A percentile compares a stretch with the other conserved stretches of the same genome.
Evolutionary conservation across 2,888 invertebrate genomes (phyloP).

Genomic region (Monoplex corrugatus): DNA sequence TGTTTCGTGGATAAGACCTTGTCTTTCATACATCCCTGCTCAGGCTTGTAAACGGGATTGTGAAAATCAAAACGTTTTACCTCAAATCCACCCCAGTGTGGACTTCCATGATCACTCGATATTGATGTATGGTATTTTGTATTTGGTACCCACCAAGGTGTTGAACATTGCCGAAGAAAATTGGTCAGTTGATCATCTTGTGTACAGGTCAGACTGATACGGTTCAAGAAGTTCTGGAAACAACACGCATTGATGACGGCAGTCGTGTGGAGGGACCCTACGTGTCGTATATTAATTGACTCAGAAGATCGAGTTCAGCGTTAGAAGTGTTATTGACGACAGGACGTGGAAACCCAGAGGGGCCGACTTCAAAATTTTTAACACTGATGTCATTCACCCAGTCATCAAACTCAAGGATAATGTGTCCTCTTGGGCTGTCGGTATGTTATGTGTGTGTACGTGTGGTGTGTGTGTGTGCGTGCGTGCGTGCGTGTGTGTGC

Average conservation of each 20-base stretch:
- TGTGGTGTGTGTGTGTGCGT: background rate
- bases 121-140: too few relatives aligned
- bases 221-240: background rate
- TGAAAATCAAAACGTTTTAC: too few relatives aligned
- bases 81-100: too few relatives aligned
- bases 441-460: background rate
- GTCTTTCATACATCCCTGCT: too few relatives aligned
- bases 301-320: slow-evolving; percentile 44
- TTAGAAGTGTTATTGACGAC: slow-evolving; percentile 36
- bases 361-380: slow-evolving; percentile 51
- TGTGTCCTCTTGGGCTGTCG: slow-evolving; percentile 52
- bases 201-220: background rate
- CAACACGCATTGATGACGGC: background rate
- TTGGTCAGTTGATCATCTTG: background rate
- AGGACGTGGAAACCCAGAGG: background rate
- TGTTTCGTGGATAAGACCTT: too few relatives aligned
- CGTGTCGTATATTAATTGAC: slow-evolving; percentile 34
- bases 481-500: background rate
- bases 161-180: too few relatives aligned
- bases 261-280: slow-evolving; percentile 2
- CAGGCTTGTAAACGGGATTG: too few relatives aligned
- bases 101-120: too few relatives aligned
- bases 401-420: slow-evolving; percentile 53
- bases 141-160: too few relatives aligned
- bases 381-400: slow-evolving; percentile 47